Conservation (phyloP, 1,140 invertebrate genomes). For the Cardiocondyla obscurior region DNA sequence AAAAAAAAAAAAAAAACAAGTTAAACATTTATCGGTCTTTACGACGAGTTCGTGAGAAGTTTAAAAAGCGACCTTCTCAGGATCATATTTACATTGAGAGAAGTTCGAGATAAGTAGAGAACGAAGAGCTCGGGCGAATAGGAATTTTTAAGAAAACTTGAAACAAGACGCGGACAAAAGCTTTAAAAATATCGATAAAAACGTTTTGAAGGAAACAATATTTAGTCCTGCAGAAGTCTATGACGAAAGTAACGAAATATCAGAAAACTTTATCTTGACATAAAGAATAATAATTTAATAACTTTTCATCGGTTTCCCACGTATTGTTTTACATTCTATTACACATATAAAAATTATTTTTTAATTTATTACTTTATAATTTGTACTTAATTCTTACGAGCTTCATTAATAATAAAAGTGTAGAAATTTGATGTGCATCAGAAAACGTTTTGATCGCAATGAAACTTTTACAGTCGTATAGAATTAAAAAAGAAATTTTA, state of each 20-base stretch:
- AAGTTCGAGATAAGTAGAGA: conserved; percentile 33
- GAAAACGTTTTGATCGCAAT: neutral
- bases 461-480: neutral
- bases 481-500: conserved; percentile 16
- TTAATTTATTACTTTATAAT: neutral
- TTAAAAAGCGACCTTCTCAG: conserved; percentile 35
- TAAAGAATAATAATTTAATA: neutral
- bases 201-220: neutral
- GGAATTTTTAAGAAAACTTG: conserved; percentile 23
- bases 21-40: conserved; percentile 40
- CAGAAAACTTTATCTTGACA: no score
- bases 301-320: neutral
- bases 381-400: neutral
- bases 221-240: neutral
- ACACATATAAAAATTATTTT: no score
- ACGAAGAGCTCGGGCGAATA: neutral
- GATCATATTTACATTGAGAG: conserved; percentile 46
- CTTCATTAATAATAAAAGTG: neutral
- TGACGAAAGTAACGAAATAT: no score
- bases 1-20: no score
- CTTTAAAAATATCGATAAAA: neutral
- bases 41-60: conserved; percentile 13
- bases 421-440: neutral
- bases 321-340: no score
- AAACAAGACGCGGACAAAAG: conserved; percentile 25